Base-by-base conservation (phyloP, 2,888 invertebrate species). In the Dolomedes plantarius region DNA sequence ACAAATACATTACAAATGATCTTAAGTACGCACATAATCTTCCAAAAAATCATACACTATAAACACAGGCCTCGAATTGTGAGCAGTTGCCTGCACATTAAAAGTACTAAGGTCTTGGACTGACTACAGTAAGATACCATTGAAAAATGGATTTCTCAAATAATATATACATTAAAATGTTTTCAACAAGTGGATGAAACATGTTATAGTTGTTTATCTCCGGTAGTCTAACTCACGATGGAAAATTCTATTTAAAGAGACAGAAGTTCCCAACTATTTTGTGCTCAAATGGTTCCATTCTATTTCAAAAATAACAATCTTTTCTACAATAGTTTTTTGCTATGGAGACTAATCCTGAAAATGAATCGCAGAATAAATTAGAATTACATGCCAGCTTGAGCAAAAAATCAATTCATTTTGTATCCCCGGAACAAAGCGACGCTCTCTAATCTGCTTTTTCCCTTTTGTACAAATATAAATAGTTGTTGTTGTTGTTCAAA, bases 1-100 rank as follows among this genome's bases (percentile, higher is more conserved):
- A 71, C 62, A 39, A 19, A 69, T 64, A 41, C 62, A 78, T 56
- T 29, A 71, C 39, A 36, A 32, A 65, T 65, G 5, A 23, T 46
- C 16, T 65, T 65, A 65, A 65, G 65, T 65, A 65, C 65, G 32
- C 31, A 65, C 31, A 65, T 65, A 31, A 65, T 29, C 31, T n/a
- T 32, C 32, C 16, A 16, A n/a, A n/a, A 31, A 65, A 32, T 31
- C 32, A 65, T 65, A 32, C 65, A 65, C 32, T 65, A 65, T 36
- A 36, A 65, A 65, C 65, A 65, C 56, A 56, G 56, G 32, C 32
- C 19, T 65, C n/a, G 3, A 65, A 31, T 32, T 11, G 19, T 31
- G 32, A 65, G 32, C 65, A 31, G 32, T 32, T 31, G 32, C 32
- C 65, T 32, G 65, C 65, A 65, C 32, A 31, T 31, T 65, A 29